A percentile compares a stretch with the other conserved stretches of the same genome.
phyloP scores from a whole-genome alignment of 2,797 vertebrate species.

The Macrochelys suwanniensis region DNA sequence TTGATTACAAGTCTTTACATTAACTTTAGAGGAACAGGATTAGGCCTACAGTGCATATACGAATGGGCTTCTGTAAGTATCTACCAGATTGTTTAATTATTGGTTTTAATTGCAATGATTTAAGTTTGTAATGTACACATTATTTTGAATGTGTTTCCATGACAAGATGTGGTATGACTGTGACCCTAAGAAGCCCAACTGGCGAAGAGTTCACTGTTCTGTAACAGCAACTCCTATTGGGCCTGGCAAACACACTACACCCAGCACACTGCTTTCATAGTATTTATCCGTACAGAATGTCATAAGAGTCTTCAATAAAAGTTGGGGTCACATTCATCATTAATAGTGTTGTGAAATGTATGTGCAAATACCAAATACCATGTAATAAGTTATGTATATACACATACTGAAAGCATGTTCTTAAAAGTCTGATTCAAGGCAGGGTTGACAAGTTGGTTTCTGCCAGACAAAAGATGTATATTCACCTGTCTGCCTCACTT shows the following conservation, averaged over 20 bases:
- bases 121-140: not conserved
- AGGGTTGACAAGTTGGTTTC: not conserved
- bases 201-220: not conserved
- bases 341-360: not conserved
- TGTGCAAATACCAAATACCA: not conserved
- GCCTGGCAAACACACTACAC: not conserved
- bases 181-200: not conserved
- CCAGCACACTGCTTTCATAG: not conserved
- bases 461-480: not conserved
- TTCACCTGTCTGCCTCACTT: not conserved
- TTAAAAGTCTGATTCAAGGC: not conserved
- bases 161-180: not conserved
- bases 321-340: not conserved
- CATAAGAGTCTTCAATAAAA: not conserved
- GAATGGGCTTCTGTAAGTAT: slow-evolving; percentile 12
- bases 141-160: not conserved
- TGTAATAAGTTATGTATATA: not conserved
- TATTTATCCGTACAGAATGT: not conserved
- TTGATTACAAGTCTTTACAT: slow-evolving; percentile 8
- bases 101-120: not conserved
- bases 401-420: not conserved
- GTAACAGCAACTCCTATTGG: not conserved
- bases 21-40: slow-evolving; percentile 3
- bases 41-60: not conserved
- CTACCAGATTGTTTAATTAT: not conserved